Base-by-base conservation (phyloP, 2,797 vertebrate genomes). In the Vultur gryphus region DNA sequence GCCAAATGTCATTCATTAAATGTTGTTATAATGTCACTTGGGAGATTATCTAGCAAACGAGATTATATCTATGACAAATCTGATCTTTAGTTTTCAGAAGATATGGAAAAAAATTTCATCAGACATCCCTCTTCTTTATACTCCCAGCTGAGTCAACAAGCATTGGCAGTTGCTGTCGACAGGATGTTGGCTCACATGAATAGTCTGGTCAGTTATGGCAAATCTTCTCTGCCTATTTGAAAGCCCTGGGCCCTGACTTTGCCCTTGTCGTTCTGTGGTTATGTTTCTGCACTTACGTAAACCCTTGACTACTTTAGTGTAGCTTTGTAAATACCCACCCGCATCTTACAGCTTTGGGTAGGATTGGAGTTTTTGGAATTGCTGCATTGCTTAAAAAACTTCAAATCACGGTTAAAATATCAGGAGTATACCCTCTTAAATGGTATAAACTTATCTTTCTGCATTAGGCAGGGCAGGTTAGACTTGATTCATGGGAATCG, bases 361-460 rank as follows among this genome's bases (percentile, higher is more conserved):
- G 33, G 39, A n/a, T 4, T 59, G n/a, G 46, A 37, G 31, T 9
- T 70, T n/a, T 70, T 44, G 15, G 29, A 64, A 51, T 72, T 48
- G 16, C 46, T 67, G 26, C 19, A 26, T 55, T 64, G 57, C 35
- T 75, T 75, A 20, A 59, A 90, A 69, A 59, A 1, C 5, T 29
- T 80, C 9, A 18, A 43, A 55, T 49, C 0, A 0, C 0, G 0
- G 14, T 52, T 54, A 26, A 84, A 87, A 33, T 35, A 43, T 21
- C 12, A 51, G 28, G 19, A 46, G 20, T 51, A 13, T 39, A 13
- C 48, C 8, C 9, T 67, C 46, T 48, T 33, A 29, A 44, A 41
- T 51, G 21, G 10, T 51, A 23, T 43, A 54, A 91, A 49, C 8
- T 26, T 55, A 31, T 23, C 41, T 79, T 67, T 64, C 31, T 91